Evolutionary conservation across 2,888 invertebrate species (phyloP), one percentile per base, ranked within the genome.

Genomic region (Tetropium fuscum): DNA sequence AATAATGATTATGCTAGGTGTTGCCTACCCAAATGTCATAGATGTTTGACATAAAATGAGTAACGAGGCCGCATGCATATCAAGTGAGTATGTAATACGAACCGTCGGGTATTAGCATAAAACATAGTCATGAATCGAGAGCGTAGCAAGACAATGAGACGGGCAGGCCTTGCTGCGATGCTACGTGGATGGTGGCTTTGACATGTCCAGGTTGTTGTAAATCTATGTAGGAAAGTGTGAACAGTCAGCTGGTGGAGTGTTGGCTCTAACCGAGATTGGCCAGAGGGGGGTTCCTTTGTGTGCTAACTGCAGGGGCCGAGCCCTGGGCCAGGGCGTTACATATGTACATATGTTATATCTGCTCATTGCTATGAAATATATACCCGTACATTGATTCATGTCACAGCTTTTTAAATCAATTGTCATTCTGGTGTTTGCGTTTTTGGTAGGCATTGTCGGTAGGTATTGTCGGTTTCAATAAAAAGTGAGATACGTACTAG

Each of bases 251-350:
- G 74, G 71, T 69, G 70, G 54, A 58, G 66, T 53, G 64, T 60
- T 63, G 64, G 61, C 45, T 59, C 64, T 65, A 61, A 67, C 72
- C 64, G 77, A 77, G 78, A 76, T 78, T 79, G 74, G 74, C 73
- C 71, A 65, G 69, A 73, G 77, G 76, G 77, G 44, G 78, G 75
- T 70, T 70, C 76, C 71, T 79, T 79, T 79, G 78, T 79, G 72
- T 73, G 76, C 60, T 78, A 79, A 79, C 78, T 76, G 75, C 73
- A 74, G 78, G 77, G 79, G 79, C 74, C 71, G 77, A 62, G 73
- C 78, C 74, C 75, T 72, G 70, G 75, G 78, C 77, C 78, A 78
- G 74, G 74, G 72, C 72, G 68, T 66, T 74, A 74, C 75, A 67
- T 72, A 72, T 70, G 19, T 41, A 41, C 41, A 41, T 41, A 41